phyloP scores from a whole-genome alignment of 2,888 invertebrate species.

The Eledone cirrhosa region DNA sequence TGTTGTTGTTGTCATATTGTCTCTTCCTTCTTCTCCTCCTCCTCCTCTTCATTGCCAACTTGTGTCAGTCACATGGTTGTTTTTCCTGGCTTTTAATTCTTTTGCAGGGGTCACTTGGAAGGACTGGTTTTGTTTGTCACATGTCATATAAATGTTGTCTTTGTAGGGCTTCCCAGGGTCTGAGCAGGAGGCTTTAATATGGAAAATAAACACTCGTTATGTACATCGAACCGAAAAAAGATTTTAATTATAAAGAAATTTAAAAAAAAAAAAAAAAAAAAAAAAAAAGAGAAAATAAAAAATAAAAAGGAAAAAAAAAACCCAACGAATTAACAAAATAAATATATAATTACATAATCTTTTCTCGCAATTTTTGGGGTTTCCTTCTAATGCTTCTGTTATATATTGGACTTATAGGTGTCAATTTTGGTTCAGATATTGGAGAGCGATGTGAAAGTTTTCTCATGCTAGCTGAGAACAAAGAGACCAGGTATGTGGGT shows the following conservation, averaged over 20 bases:
- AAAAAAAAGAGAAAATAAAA: neutral
- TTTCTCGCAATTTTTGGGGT: neutral
- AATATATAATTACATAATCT: no score
- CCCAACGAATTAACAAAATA: no score
- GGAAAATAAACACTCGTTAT: no score
- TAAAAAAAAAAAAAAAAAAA: neutral
- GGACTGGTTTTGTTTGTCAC: neutral
- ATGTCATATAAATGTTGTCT: slow-evolving; percentile 24
- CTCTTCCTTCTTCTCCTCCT: no score
- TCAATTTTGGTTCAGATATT: slow-evolving; percentile 25
- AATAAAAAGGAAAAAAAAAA: no score
- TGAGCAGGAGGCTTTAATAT: slow-evolving; percentile 20
- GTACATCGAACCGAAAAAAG: no score
- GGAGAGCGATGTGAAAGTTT: slow-evolving; percentile 23
- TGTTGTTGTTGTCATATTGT: no score
- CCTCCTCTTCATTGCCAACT: no score
- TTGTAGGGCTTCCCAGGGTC: slow-evolving; percentile 27
- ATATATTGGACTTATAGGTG: slow-evolving; percentile 27
- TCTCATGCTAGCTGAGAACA: slow-evolving; percentile 26
- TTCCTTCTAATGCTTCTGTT: slow-evolving; percentile 20
- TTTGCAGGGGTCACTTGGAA: neutral
- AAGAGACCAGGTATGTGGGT: slow-evolving; percentile 22
- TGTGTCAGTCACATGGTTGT: no score
- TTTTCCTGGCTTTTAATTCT: slow-evolving; percentile 25
- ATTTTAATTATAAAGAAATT: no score